phyloP scores from a whole-genome alignment of 1,140 invertebrate species.

The Nilaparvata lugens region DNA sequence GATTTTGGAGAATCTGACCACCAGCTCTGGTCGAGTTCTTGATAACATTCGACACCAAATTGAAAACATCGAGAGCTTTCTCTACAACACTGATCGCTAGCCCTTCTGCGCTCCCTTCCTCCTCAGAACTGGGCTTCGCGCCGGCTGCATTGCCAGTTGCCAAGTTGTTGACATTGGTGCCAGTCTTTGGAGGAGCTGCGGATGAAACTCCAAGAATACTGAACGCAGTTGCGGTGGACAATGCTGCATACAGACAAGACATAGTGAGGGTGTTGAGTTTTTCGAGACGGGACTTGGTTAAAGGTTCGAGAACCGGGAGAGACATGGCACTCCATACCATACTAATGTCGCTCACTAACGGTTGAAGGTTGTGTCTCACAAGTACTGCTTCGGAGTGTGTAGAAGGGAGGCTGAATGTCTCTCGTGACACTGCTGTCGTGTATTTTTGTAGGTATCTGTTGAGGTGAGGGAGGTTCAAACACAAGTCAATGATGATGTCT shows the following conservation, averaged over 20 bases:
- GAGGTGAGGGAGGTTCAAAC: constrained; percentile 62
- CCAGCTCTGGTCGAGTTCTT: constrained; percentile 76
- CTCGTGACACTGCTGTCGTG: constrained; percentile 57
- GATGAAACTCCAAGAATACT: constrained; percentile 55
- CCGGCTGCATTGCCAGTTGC: neutral
- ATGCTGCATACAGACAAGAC: constrained; percentile 69
- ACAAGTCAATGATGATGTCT: constrained; percentile 67
- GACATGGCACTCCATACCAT: constrained; percentile 73
- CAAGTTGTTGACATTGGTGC: constrained; percentile 11
- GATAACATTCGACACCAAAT: constrained; percentile 66
- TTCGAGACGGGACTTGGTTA: constrained; percentile 67
- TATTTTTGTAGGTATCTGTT: constrained; percentile 61
- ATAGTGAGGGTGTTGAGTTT: constrained; percentile 66
- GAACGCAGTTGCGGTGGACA: constrained; percentile 57
- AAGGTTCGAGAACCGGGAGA: constrained; percentile 76
- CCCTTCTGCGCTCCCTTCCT: constrained; percentile 58
- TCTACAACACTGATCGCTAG: constrained; percentile 59
- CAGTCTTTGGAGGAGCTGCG: constrained; percentile 44
- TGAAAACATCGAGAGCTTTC: constrained; percentile 71
- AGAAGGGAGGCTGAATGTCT: constrained; percentile 51
- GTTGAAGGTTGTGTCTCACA: constrained; percentile 58
- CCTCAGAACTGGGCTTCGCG: constrained; percentile 24
- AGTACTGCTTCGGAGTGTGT: constrained; percentile 64
- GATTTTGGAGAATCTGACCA: constrained; percentile 82
- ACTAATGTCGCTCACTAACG: constrained; percentile 70